Base-by-base conservation (phyloP, 2,888 invertebrate genomes). In the Tanypteryx hageni region DNA sequence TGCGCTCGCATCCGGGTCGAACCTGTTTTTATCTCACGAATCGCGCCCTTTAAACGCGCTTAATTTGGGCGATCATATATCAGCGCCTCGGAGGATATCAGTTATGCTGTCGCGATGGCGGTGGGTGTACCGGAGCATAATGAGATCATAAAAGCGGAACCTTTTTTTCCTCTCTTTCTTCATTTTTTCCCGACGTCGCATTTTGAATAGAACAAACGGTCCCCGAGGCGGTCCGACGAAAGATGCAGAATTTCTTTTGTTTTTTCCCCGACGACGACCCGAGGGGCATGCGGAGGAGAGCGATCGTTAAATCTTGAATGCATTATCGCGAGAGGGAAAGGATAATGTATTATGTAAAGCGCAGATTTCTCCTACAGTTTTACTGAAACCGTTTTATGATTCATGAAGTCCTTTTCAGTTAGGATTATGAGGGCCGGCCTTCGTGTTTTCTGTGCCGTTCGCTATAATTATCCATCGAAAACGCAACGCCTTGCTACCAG, bases 61-160 rank as follows among this genome's bases (percentile, higher is more conserved):
- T 76, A 76, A 76, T 76, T 76, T 76, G 76, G 76, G 76, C 27
- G 76, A 76, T 76, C 76, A 76, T 76, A 76, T 76, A 76, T 76
- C 76, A 76, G 76, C 22, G 76, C 22, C 76, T 27, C 22, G 27
- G 76, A 76, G 76, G 27, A 76, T 76, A 76, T 76, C 22, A 27
- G 76, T 76, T 76, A 76, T 76, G 76, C 76, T 76, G 76, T 76
- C 76, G 27, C 76, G 27, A 27, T 76, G 76, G 27, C 22, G 27
- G 22, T 76, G 76, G 76, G 76, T 22, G 76, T 22, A 22, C 22
- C 76, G 22, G 76, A 76, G 76, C 27, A 76, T 76, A 76, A 76
- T 76, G 76, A 4, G 76, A 27, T 27, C 76, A 22, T 68, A 76
- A 76, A 44, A 76, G 22, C 76, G 76, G 27, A 76, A 11, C 22